A percentile compares a stretch with the other conserved stretches of the same genome.
These are phyloP conservation scores for Oligia latruncula DNA, from an alignment of 2,888 invertebrate species.

Conservation along the genomic window DNA sequence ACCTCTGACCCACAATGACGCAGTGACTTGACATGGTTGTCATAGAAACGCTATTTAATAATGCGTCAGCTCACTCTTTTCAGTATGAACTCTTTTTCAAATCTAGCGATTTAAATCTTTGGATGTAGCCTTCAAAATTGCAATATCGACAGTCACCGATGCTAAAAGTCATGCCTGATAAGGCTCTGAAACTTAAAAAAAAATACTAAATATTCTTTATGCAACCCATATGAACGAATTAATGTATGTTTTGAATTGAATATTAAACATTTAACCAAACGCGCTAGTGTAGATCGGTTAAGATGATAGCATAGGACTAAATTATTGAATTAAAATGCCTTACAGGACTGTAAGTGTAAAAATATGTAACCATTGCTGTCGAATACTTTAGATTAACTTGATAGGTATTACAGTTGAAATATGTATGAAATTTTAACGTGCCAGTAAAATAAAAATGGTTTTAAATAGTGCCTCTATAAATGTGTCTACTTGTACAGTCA, in stretches of 20 bases:
- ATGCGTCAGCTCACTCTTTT: background rate
- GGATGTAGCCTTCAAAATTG: background rate
- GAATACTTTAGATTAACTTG: conserved; percentile 13
- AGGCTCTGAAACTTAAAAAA: background rate
- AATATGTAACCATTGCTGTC: conserved; percentile 38
- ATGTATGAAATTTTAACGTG: conserved; percentile 23
- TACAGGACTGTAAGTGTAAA: conserved; percentile 57
- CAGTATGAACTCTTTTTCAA: background rate
- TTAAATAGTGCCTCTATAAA: conserved; percentile 35
- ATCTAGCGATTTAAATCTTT: background rate
- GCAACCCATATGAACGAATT: background rate
- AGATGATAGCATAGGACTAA: conserved; percentile 55
- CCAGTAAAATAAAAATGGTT: conserved; percentile 10
- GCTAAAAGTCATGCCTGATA: background rate
- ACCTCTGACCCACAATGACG: background rate
- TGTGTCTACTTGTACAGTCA: conserved; percentile 31
- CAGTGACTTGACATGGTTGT: background rate
- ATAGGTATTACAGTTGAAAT: conserved; percentile 18
- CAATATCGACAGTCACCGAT: background rate
- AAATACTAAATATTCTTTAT: background rate
- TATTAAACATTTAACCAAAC: conserved; percentile 58
- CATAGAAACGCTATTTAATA: background rate
- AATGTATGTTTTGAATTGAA: conserved; percentile 3
- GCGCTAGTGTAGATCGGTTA: conserved; percentile 48
- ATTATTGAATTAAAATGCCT: conserved; percentile 62